These are phyloP conservation scores for Paramuricea clavata DNA, from an alignment of 92 coral and sea anemone species.

Conservation along the genomic window DNA sequence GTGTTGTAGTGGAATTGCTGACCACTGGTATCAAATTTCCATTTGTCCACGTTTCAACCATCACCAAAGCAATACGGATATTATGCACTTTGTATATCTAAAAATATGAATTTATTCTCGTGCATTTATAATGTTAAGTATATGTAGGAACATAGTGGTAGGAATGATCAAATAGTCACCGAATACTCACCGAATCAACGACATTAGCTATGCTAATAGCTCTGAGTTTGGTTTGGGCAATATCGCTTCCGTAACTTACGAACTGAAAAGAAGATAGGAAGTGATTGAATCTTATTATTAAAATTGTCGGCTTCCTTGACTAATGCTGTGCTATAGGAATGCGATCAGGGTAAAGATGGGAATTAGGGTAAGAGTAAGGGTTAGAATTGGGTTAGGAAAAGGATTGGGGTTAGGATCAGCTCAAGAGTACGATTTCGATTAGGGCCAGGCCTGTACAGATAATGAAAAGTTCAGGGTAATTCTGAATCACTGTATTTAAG, in stretches of 20 bases:
- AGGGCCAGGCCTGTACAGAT: too few species aligned
- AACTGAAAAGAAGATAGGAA: neutral
- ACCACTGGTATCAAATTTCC: conserved; percentile 69
- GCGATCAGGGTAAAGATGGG: too few species aligned
- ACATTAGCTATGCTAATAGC: conserved; percentile 82
- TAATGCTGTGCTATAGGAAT: too few species aligned
- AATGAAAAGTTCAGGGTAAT: too few species aligned
- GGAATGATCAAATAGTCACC: neutral
- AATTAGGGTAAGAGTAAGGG: too few species aligned
- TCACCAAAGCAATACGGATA: conserved; percentile 75
- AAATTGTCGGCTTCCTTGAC: too few species aligned
- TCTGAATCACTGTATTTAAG: too few species aligned
- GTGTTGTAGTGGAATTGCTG: conserved; percentile 54
- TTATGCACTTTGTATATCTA: conserved; percentile 87
- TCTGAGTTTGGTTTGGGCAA: conserved; percentile 63
- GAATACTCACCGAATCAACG: conserved; percentile 85
- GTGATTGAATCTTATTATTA: too few species aligned
- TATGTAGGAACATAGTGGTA: too few species aligned
- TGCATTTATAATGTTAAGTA: neutral
- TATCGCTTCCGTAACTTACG: neutral
- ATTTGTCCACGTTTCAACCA: conserved; percentile 85
- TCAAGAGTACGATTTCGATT: too few species aligned
- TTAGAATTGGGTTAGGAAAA: too few species aligned
- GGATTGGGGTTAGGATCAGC: too few species aligned
- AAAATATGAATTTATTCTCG: neutral